Conservation (phyloP, 2,888 invertebrate genomes). For the Dryadula phaetusa region DNA sequence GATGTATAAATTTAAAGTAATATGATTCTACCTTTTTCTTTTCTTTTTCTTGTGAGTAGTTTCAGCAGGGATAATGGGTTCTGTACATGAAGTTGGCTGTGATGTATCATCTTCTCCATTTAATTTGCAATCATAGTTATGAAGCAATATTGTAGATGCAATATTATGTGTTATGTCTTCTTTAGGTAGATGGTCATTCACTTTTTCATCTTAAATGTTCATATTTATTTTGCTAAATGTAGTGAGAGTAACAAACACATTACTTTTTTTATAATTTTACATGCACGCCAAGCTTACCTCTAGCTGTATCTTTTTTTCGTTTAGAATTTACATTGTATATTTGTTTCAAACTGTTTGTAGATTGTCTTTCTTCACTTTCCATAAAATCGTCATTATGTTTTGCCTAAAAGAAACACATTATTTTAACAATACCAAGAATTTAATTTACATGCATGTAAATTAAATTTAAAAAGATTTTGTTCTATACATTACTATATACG, state of each 20-base stretch:
- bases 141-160: conserved; percentile 61
- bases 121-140: conserved; percentile 68
- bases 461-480: background rate
- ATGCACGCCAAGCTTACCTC: conserved; percentile 56
- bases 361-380: conserved; percentile 64
- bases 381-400: conserved; percentile 65
- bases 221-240: background rate
- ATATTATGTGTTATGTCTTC: conserved; percentile 66
- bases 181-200: conserved; percentile 52
- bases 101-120: conserved; percentile 79
- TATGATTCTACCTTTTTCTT: conserved; percentile 75
- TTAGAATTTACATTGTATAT: conserved; percentile 54
- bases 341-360: conserved; percentile 59
- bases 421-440: too few species aligned
- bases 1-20: too few species aligned
- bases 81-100: conserved; percentile 73
- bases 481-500: background rate
- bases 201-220: conserved; percentile 4
- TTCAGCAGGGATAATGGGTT: conserved; percentile 68
- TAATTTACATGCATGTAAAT: too few species aligned
- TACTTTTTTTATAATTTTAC: conserved; percentile 23
- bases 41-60: conserved; percentile 74
- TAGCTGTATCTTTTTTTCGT: conserved; percentile 63
- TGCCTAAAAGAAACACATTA: conserved; percentile 46
- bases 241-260: background rate